A percentile compares a stretch with the other conserved stretches of the same genome.
Conservation (phyloP, 1,140 invertebrate species). For the Cepaea nemoralis region DNA sequence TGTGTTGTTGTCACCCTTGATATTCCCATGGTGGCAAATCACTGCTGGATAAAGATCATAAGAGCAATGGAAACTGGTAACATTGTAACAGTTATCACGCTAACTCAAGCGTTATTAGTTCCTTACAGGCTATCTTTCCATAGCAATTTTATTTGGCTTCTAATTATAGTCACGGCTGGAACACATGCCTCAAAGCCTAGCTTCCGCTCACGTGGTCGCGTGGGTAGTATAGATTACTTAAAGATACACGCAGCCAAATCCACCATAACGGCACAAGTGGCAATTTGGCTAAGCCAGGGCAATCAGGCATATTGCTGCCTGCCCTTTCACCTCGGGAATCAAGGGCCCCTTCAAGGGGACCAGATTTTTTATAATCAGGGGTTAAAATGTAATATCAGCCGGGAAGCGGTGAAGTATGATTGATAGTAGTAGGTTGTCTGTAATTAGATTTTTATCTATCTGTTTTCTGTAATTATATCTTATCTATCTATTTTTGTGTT, state of each 20-base stretch:
- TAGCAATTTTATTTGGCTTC: not conserved
- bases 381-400: not conserved
- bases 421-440: no score
- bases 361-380: not conserved
- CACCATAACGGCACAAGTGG: not conserved
- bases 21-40: no score
- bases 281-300: constrained; percentile 12
- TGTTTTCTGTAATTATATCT: no score
- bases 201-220: constrained; percentile 7
- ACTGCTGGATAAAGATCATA: no score
- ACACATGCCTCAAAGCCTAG: not conserved
- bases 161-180: not conserved
- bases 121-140: no score
- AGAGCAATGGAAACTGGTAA: no score
- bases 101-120: no score
- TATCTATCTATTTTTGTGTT: no score
- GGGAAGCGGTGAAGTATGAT: no score
- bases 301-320: constrained; percentile 8
- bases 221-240: not conserved
- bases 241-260: not conserved
- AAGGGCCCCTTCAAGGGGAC: not conserved
- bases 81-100: no score
- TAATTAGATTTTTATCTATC: no score
- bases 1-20: no score
- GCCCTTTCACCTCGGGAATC: not conserved